These are phyloP conservation scores for Crypturellus undulatus DNA, from an alignment of 2,113 vertebrate genomes.

Conservation along the genomic window DNA sequence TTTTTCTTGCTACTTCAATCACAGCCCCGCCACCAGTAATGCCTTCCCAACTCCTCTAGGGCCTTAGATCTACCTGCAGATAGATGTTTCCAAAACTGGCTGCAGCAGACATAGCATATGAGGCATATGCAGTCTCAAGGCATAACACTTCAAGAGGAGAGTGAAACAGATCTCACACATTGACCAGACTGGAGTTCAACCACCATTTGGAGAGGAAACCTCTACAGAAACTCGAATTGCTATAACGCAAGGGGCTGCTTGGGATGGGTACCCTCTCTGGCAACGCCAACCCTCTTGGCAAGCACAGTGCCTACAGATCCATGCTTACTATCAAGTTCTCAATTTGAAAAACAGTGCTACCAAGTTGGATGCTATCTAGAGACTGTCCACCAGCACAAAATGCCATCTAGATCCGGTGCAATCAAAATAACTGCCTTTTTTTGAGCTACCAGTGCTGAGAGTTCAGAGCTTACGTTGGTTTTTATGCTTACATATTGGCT, in stretches of 20 bases:
- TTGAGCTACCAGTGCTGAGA: background rate
- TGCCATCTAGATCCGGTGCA: fast-evolving
- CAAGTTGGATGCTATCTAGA: too few relatives aligned
- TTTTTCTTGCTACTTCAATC: conserved; percentile 61
- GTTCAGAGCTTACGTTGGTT: background rate
- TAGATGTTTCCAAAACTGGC: conserved; percentile 51
- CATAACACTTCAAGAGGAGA: conserved; percentile 30
- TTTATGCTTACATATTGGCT: background rate
- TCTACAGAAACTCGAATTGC: background rate
- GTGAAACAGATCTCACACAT: background rate
- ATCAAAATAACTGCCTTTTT: background rate
- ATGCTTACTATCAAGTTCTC: background rate
- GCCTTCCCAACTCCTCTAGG: conserved; percentile 57
- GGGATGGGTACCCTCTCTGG: too few relatives aligned
- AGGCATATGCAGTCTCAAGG: background rate
- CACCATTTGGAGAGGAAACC: background rate
- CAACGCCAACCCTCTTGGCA: background rate
- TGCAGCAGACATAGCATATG: background rate
- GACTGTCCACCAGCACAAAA: background rate
- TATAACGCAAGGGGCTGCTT: background rate
- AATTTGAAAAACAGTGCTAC: background rate
- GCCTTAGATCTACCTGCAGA: conserved; percentile 60
- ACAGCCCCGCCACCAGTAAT: conserved; percentile 49
- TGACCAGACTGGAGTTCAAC: background rate
- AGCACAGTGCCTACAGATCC: background rate